A percentile compares a stretch with the other conserved stretches of the same genome.
These are phyloP conservation scores for Henricia sp. DNA, from an alignment of 53 echinoderm and acorn worm species.

Conservation along the genomic window DNA sequence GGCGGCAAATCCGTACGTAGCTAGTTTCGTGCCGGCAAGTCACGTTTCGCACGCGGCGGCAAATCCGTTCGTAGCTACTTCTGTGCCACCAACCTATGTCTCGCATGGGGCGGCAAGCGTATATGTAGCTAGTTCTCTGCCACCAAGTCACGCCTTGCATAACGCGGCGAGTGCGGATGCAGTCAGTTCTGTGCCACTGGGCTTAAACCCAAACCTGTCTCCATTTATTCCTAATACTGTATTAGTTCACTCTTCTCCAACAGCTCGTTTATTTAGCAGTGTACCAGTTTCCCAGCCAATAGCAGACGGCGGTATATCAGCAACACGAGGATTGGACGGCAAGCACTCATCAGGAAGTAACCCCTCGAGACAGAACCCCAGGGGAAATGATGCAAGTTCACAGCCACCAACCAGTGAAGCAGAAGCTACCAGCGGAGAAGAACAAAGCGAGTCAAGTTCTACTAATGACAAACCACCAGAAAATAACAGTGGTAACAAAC, in stretches of 20 bases:
- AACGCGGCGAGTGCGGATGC: too few relatives aligned
- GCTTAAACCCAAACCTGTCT: background rate
- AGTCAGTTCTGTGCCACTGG: background rate
- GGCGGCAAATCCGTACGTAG: too few relatives aligned
- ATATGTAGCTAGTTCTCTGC: too few relatives aligned
- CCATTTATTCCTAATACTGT: background rate
- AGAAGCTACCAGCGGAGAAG: too few relatives aligned
- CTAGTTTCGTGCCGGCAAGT: background rate
- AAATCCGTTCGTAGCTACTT: too few relatives aligned
- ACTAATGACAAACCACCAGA: conserved; percentile 3
- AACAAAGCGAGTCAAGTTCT: background rate
- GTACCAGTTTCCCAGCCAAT: background rate
- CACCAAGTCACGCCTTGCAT: too few relatives aligned
- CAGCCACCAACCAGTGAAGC: background rate
- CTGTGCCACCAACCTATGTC: background rate
- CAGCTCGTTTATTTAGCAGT: background rate
- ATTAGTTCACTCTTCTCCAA: background rate
- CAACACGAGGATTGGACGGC: background rate
- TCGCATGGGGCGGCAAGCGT: background rate
- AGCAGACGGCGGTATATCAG: background rate
- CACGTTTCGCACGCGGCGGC: too few relatives aligned
- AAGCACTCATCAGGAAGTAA: background rate
- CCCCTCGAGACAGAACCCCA: background rate
- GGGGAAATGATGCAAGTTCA: background rate
- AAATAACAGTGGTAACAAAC: background rate